Base-by-base conservation (phyloP, 2,113 vertebrate species). In the Shinisaurus crocodilurus region DNA sequence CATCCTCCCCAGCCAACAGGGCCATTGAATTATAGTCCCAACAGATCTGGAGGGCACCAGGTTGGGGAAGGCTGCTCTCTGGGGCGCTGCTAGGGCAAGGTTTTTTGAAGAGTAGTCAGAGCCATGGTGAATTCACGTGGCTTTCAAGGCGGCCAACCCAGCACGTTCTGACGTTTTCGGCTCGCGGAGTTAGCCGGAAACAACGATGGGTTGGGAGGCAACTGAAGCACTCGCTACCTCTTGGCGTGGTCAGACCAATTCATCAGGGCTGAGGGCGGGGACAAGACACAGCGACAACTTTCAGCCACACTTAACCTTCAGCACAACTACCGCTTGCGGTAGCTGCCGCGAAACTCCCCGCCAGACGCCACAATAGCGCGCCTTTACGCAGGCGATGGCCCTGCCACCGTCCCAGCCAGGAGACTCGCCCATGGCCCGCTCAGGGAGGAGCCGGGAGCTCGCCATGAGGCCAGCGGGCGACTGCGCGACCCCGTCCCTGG, bases 321-420 rank as follows among this genome's bases (percentile, higher is more conserved):
- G 29, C 84, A 13, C 84, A 34, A 23, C n/a, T 70, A 32, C n/a
- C 70, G 50, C 72, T 48, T 54, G 63, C 45, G 20, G 32, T 25
- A 72, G 9, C 13, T 6, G 23, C 80, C 65, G 6, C 43, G 7
- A 16, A 80, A 10, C 65, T 43, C n/a, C 54, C 37, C 27, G 29
- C 29, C 27, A 74, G 81, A 83, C 81, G 81, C 70, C 88, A 63
- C 88, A 63, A 89, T 65, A 6, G 88, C 48, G 34, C 69, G 81
- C 69, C 70, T 29, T 45, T 6, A 37, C 40, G 40, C 50, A 50
- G 79, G 37, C 48, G 25, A 50, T 20, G 69, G 54, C 80, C 54
- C n/a, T 20, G 3, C 6, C 9, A 45, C 84, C 29, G 16, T 29
- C 83, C 54, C 27, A 48, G 15, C 2, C 16, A 32, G 45, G 29